Evolutionary conservation across 2,113 vertebrate genomes (phyloP), one percentile per base, ranked within the genome.

Genomic region (Agapornis roseicollis): DNA sequence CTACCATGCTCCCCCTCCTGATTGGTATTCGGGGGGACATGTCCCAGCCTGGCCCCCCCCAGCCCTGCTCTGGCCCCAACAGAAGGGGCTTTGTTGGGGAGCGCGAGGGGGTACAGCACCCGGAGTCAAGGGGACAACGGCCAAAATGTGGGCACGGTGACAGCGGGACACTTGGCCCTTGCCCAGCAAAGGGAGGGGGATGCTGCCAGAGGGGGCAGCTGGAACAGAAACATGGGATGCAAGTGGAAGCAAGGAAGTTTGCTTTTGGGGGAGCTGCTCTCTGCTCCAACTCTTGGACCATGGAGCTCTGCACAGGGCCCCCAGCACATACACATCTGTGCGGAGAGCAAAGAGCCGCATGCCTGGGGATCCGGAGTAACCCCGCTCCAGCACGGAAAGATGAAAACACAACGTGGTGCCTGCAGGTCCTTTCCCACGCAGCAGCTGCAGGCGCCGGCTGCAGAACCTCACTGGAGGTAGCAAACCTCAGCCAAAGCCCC

Each of bases 1-100:
- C 77, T 12, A 17, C 33, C 37, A 58, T 2, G 1, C 25, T 89
- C 25, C 77, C 66, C 80, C 41, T 93, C 87, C 92, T 96, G 90
- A 97, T 97, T 97, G 89, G 96, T 97, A 97, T 97, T 96, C 92
- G 66, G 90, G 82, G 90, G 93, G 85, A 95, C 53, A 41, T 15
- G 5, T 89, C 72, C 50, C 86, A 49, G 71, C 44, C 69, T 3
- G 0, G 3, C 60, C 77, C 82, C 78, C 76, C 76, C 88, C 55
- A 80, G 64, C 69, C 72, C 68, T 5, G 6, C 92, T 89, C 93
- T 28, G 33, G 90, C 81, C 91, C 85, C 4, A 8, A 96, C 95
- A 97, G 96, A 97, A 94, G 91, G 92, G 63, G 84, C 94, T 97
- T 97, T 97, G 97, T 97, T 2, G 6, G 88, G 65, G 58, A 93